Percentiles rank a stretch among this genome's conserved stretches.
Evolutionary conservation across 2,797 vertebrate species (phyloP).

Genomic region (Lagodon rhomboides): DNA sequence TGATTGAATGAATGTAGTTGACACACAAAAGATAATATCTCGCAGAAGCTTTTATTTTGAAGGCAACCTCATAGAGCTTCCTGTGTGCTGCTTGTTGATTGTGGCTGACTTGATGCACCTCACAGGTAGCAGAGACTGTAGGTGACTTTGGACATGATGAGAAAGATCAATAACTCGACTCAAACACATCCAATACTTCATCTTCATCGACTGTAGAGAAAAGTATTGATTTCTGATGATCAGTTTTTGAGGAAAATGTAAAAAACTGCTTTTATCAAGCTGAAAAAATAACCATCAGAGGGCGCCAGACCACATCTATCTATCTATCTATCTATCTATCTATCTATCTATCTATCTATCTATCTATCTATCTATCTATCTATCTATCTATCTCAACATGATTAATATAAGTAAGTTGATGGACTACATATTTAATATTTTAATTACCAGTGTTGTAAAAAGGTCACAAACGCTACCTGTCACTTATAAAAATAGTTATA

Average conservation of each 20-base stretch:
- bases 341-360: background rate
- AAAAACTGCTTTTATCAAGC: background rate
- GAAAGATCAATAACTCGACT: background rate
- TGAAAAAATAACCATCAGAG: constrained; percentile 13
- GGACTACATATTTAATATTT: too few species aligned
- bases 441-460: too few species aligned
- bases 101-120: background rate
- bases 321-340: constrained; percentile 5
- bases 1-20: too few species aligned
- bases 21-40: background rate
- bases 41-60: constrained; percentile 36
- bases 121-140: background rate
- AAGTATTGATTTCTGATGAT: background rate
- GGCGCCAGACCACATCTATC: constrained; percentile 15
- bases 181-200: background rate
- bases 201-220: background rate
- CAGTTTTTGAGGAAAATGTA: background rate
- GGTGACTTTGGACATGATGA: background rate
- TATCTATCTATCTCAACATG: background rate
- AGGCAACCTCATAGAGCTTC: rapidly evolving
- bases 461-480: too few species aligned
- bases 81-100: background rate
- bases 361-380: background rate
- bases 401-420: too few species aligned
- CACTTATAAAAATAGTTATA: too few species aligned